These are phyloP conservation scores for Columba livia DNA, from an alignment of 2,113 vertebrate species.

Conservation along the genomic window DNA sequence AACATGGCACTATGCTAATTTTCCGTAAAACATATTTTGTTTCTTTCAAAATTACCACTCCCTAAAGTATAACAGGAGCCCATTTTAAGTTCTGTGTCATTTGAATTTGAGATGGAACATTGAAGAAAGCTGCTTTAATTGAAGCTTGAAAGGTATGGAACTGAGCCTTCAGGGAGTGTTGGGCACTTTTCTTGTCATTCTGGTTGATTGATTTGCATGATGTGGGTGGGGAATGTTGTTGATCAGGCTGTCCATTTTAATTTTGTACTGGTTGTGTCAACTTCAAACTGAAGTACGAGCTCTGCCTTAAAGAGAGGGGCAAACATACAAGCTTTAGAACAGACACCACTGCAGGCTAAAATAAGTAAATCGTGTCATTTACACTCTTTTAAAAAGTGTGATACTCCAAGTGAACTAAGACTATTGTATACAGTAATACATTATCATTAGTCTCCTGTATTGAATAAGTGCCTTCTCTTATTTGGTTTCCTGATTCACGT, in stretches of 20 bases:
- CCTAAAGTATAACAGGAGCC: conserved; percentile 23
- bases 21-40: not conserved
- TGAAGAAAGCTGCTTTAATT: conserved; percentile 41
- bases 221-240: conserved; percentile 57
- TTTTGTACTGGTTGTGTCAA: conserved; percentile 26
- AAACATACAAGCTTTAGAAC: not conserved
- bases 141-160: conserved; percentile 40
- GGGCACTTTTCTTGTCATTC: conserved; percentile 62
- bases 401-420: not conserved
- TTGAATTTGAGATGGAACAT: conserved; percentile 39
- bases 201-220: conserved; percentile 62
- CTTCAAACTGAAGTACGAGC: not conserved
- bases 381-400: not conserved
- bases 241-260: conserved; percentile 58
- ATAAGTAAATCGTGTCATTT: not conserved
- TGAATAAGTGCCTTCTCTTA: not conserved
- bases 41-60: conserved; percentile 39
- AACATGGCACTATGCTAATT: not conserved
- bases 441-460: not conserved
- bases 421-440: not conserved
- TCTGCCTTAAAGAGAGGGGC: not conserved
- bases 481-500: not conserved
- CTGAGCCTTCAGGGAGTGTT: conserved; percentile 45
- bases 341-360: not conserved
- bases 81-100: conserved; percentile 32